Percentiles rank a stretch among this genome's conserved stretches.
Evolutionary conservation across 1,140 invertebrate genomes (phyloP).

Genomic region (Atta cephalotes): DNA sequence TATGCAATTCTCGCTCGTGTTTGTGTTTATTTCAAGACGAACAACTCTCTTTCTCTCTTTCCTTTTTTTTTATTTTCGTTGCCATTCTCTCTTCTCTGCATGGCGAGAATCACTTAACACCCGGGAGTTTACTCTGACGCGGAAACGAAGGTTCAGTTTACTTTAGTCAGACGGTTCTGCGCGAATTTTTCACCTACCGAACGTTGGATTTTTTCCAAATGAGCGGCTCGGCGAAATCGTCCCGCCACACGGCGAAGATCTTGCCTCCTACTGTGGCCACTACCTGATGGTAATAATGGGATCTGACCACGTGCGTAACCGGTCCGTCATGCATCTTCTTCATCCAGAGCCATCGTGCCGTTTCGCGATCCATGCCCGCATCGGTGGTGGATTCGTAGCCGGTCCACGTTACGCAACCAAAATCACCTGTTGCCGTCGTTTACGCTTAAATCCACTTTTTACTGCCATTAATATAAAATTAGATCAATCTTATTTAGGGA

Average conservation of each 20-base stretch:
- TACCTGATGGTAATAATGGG: slow-evolving; percentile 86
- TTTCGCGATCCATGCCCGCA: slow-evolving; percentile 87
- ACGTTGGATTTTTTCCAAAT: slow-evolving; percentile 86
- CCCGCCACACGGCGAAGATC: slow-evolving; percentile 88
- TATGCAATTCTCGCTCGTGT: slow-evolving; percentile 21
- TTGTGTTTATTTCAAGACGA: slow-evolving; percentile 6
- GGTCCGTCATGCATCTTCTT: slow-evolving; percentile 90
- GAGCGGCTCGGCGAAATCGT: slow-evolving; percentile 85
- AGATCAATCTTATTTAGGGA: slow-evolving; percentile 43
- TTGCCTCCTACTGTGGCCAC: slow-evolving; percentile 88
- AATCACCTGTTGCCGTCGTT: slow-evolving; percentile 82
- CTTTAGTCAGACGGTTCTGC: background rate
- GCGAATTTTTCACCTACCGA: slow-evolving; percentile 64
- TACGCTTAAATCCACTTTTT: slow-evolving; percentile 28
- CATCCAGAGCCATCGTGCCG: slow-evolving; percentile 83
- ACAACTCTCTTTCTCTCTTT: background rate
- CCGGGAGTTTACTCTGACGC: slow-evolving; percentile 7
- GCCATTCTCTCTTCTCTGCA: background rate
- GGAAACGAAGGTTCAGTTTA: background rate
- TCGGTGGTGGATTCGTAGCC: slow-evolving; percentile 88
- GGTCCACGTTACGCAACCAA: slow-evolving; percentile 87
- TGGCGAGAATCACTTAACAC: slow-evolving; percentile 20
- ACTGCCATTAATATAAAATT: slow-evolving; percentile 46
- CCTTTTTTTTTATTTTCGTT: background rate
- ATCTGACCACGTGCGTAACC: slow-evolving; percentile 87